phyloP scores from a whole-genome alignment of 2,888 invertebrate species.

The Heliconius ismenius region DNA sequence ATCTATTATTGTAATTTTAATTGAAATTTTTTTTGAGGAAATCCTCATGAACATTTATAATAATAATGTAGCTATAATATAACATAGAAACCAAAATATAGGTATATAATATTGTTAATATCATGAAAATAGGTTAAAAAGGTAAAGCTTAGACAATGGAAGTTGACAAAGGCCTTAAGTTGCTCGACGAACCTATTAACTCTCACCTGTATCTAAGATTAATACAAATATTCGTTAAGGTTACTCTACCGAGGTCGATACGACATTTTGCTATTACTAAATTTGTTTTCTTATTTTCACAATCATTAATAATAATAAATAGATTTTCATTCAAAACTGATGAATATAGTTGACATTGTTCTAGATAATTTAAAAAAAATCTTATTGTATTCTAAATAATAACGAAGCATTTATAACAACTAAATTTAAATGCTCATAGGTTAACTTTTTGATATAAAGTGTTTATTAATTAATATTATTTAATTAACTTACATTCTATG shows the following conservation, averaged over 20 bases:
- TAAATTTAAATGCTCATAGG: not conserved
- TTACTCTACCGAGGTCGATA: slow-evolving; percentile 52
- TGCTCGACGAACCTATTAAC: slow-evolving; percentile 44
- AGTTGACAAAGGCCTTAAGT: slow-evolving; percentile 25
- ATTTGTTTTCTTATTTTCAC: slow-evolving; percentile 3
- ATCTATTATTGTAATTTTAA: too few relatives aligned
- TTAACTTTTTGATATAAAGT: slow-evolving; percentile 24
- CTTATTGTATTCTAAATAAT: not conserved
- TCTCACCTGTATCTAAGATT: slow-evolving; percentile 48
- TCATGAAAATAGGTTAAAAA: not conserved
- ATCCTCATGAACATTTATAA: not conserved
- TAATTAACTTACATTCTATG: slow-evolving; percentile 63
- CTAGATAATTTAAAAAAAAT: slow-evolving; percentile 55
- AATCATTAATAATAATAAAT: not conserved
- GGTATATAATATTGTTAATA: not conserved
- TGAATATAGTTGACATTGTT: slow-evolving; percentile 59
- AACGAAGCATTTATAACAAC: not conserved
- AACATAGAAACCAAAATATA: not conserved
- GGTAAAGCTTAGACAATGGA: slow-evolving; percentile 17
- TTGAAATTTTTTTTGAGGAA: too few relatives aligned
- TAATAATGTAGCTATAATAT: not conserved
- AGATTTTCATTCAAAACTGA: not conserved
- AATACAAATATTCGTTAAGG: slow-evolving; percentile 51
- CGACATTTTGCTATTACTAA: slow-evolving; percentile 43
- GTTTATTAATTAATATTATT: slow-evolving; percentile 35